A percentile compares a stretch with the other conserved stretches of the same genome.
These are phyloP conservation scores for Cassiopea andromeda DNA, from an alignment of 30 jellyfish, hydroid and myxozoan genomes.

Conservation along the genomic window DNA sequence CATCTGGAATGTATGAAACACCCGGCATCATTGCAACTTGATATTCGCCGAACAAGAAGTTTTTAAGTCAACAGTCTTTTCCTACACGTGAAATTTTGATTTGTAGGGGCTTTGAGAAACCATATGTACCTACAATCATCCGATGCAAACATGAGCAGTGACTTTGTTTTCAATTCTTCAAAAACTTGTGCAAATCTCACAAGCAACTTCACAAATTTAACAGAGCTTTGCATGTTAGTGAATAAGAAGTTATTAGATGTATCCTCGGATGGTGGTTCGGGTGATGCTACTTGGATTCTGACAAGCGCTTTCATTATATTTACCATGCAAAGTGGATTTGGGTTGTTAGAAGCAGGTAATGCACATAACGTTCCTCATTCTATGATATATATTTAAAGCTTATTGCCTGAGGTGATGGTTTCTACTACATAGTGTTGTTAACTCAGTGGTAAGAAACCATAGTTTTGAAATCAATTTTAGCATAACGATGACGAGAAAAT, in stretches of 20 bases:
- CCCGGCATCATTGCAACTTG: neutral
- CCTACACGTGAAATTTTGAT: neutral
- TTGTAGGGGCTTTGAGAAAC: neutral
- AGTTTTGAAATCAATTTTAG: too few relatives aligned
- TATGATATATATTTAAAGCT: neutral
- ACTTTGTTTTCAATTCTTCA: neutral
- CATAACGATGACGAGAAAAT: too few relatives aligned
- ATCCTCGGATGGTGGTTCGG: constrained; percentile 59
- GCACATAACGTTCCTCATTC: neutral
- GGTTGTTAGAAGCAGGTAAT: constrained; percentile 90
- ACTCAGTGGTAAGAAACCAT: too few relatives aligned
- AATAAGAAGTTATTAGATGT: neutral
- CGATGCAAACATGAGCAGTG: neutral
- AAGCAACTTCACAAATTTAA: constrained; percentile 7
- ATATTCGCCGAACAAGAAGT: too few relatives aligned
- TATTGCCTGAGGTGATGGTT: too few relatives aligned
- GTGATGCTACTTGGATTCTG: constrained; percentile 91
- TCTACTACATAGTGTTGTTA: too few relatives aligned
- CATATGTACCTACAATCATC: neutral
- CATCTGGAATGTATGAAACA: neutral
- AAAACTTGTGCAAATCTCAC: neutral
- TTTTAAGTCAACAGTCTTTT: neutral
- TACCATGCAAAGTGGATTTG: constrained; percentile 96
- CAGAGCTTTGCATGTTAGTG: neutral
- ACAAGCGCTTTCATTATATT: constrained; percentile 86